A percentile compares a stretch with the other conserved stretches of the same genome.
Conservation (phyloP, 2,888 invertebrate genomes). For the Phaedon cochleariae region DNA sequence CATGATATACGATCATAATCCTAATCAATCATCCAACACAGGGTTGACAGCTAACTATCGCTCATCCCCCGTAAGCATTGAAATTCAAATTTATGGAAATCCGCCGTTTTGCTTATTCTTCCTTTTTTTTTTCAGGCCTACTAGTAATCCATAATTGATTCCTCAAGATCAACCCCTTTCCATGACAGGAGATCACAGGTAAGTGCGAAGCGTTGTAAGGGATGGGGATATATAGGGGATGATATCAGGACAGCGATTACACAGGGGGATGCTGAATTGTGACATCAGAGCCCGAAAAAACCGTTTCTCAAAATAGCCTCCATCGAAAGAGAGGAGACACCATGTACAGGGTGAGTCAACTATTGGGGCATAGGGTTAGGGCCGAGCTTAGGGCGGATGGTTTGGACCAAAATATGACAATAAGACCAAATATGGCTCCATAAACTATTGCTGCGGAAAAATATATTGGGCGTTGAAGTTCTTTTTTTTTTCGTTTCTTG, state of each 20-base stretch:
- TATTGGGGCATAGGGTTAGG: too few species aligned
- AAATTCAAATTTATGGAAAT: slow-evolving; percentile 21
- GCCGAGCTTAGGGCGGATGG: too few species aligned
- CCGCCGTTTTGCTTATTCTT: slow-evolving; percentile 9
- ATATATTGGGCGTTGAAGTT: too few species aligned
- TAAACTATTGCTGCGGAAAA: too few species aligned
- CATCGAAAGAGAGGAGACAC: too few species aligned
- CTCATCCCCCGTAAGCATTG: neutral
- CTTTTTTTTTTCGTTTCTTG: too few species aligned
- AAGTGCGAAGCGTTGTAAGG: neutral
- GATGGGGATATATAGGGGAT: too few species aligned
- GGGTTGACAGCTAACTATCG: neutral
- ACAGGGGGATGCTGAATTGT: neutral
- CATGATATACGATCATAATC: neutral
- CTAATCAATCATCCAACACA: neutral
- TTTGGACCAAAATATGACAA: too few species aligned
- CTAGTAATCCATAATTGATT: slow-evolving; percentile 14
- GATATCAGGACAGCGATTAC: neutral
- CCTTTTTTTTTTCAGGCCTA: slow-evolving; percentile 16
- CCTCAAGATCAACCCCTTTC: slow-evolving; percentile 16
- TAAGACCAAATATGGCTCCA: too few species aligned
- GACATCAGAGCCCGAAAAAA: too few species aligned
- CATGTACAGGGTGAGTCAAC: too few species aligned
- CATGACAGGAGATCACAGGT: slow-evolving; percentile 13
- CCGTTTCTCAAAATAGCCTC: neutral